Conservation (phyloP, 2,888 invertebrate genomes). For the Phyllotreta striolata region DNA sequence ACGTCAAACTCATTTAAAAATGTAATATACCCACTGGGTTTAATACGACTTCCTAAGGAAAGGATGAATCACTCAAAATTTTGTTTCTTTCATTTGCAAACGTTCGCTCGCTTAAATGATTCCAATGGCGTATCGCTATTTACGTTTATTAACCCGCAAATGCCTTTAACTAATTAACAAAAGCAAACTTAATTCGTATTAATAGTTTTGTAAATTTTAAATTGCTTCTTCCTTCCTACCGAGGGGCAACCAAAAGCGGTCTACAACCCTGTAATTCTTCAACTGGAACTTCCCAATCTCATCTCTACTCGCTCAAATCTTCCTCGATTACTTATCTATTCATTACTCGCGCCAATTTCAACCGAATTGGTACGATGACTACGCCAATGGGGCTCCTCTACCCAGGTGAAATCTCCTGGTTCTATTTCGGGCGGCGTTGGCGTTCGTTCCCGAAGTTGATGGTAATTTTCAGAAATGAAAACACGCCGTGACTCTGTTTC, state of each 20-base stretch:
- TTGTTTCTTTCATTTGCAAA: conserved; percentile 19
- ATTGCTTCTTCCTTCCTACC: too few relatives aligned
- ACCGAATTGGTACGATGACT: too few relatives aligned
- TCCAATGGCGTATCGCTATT: conserved; percentile 9
- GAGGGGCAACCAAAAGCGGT: too few relatives aligned
- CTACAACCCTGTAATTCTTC: too few relatives aligned
- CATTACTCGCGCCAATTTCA: too few relatives aligned
- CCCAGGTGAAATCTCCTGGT: not conserved
- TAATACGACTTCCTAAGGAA: conserved; percentile 24
- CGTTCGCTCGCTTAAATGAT: conserved; percentile 12
- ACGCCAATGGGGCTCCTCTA: not conserved
- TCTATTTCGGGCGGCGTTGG: conserved; percentile 1
- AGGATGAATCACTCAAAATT: conserved; percentile 18
- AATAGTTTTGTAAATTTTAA: too few relatives aligned
- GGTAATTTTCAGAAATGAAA: conserved; percentile 31
- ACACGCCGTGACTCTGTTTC: conserved; percentile 27
- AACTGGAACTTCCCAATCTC: too few relatives aligned
- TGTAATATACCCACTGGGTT: conserved; percentile 6
- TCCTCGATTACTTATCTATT: too few relatives aligned
- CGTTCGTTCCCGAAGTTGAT: conserved; percentile 23
- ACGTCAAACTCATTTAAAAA: conserved; percentile 24
- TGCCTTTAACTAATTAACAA: too few relatives aligned
- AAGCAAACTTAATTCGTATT: too few relatives aligned
- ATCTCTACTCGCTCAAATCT: too few relatives aligned
- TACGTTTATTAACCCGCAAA: not conserved